Evolutionary conservation across 2,888 invertebrate species (phyloP), one percentile per base, ranked within the genome.

Genomic region (Epirrita christyi): DNA sequence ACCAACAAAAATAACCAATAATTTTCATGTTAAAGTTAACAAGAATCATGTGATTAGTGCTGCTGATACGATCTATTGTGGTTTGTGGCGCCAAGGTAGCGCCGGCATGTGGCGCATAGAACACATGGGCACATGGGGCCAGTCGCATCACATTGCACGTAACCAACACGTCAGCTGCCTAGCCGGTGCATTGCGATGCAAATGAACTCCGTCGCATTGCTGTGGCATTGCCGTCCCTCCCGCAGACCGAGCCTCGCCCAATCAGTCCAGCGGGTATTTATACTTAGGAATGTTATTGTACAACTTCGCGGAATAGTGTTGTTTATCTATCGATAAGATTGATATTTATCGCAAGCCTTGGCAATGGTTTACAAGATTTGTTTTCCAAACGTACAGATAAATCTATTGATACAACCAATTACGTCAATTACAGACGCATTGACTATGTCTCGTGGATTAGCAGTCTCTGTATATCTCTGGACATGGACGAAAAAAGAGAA

Each of bases 251-350:
- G 68, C 74, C 73, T 69, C 74, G 71, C 66, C 72, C 74, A 74
- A 75, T 75, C 77, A 70, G 75, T 75, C 75, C 76, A 78, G 71
- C 70, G 72, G 71, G 71, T 87, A 89, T 88, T 88, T 83, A 86
- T 88, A 88, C 83, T 62, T 67, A 68, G 80, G 83, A 87, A 87
- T 88, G 85, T 85, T 85, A 86, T 87, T 87, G 84, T 86, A 77
- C 78, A 80, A 76, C 73, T 71, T 70, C 68, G 74, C 72, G 67
- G 68, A 68, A 68, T 75, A 78, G 75, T 75, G 75, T 63, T 70
- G 75, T 63, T 58, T 60, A 54, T 50, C 52, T 67, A 67, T 67
- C 67, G 67, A 68, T 58, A 66, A 45, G 8, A 54, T 49, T 45
- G 40, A 59, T 54, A 21, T 42, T 43, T 55, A 44, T 55, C 48